A percentile compares a stretch with the other conserved stretches of the same genome.
phyloP scores from a whole-genome alignment of 53 echinoderm and acorn worm genomes.

The Echinometra lucunter region DNA sequence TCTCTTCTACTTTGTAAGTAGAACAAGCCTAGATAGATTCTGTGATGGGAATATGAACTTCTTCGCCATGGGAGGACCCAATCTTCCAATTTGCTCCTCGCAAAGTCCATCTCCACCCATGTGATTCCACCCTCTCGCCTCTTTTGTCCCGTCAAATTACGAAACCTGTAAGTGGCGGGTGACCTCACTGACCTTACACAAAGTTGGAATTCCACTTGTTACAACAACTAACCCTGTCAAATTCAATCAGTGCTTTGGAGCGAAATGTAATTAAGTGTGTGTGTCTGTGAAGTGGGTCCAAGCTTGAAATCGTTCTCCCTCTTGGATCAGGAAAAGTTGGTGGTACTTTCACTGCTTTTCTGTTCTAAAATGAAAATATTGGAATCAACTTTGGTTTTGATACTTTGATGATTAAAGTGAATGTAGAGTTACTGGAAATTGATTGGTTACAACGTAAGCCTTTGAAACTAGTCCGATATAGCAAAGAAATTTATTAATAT shows the following conservation, averaged over 20 bases:
- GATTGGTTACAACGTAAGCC: not conserved
- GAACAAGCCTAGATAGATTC: not conserved
- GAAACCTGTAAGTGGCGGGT: slow-evolving; percentile 44
- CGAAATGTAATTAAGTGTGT: slow-evolving; percentile 59
- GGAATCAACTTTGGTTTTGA: not conserved
- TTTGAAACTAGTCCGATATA: not conserved
- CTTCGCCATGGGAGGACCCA: slow-evolving; percentile 42
- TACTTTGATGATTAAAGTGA: not conserved
- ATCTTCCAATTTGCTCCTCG: slow-evolving; percentile 53
- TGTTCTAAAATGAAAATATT: not conserved
- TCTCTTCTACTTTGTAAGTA: not conserved
- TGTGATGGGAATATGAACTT: slow-evolving; percentile 54
- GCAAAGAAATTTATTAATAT: not conserved
- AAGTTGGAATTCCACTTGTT: slow-evolving; percentile 68
- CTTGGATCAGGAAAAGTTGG: not conserved
- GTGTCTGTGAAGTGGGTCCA: slow-evolving; percentile 43
- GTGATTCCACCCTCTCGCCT: slow-evolving; percentile 38
- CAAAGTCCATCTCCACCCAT: slow-evolving; percentile 59
- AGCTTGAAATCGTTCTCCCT: not conserved
- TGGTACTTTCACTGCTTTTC: not conserved
- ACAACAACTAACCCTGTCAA: slow-evolving; percentile 69
- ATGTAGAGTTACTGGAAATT: not conserved
- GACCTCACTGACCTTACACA: slow-evolving; percentile 48
- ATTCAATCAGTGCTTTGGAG: slow-evolving; percentile 48
- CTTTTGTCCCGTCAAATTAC: slow-evolving; percentile 49